Base-by-base conservation (phyloP, 2,888 invertebrate species). In the Ormyrus rosae region DNA sequence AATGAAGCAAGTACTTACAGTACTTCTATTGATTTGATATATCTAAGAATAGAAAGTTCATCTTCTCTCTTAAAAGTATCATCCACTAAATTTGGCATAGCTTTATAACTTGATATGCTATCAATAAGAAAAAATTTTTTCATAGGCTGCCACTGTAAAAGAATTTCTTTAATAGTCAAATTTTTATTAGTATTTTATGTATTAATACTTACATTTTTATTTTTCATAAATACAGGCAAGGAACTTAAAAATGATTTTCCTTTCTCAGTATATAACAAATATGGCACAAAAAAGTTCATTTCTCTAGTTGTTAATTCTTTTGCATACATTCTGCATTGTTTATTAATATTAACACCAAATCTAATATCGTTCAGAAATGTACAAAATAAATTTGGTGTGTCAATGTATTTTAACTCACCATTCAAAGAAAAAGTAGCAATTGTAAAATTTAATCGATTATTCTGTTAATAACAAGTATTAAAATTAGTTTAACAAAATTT, bases 51-150 rank as follows among this genome's bases (percentile, higher is more conserved):
- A 34, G 84, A 83, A 10, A 90, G 84, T 55, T 88, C 82, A n/a
- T 82, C 67, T 9, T 84, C 82, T 79, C 83, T 87, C 63, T 83
- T 82, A 74, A 86, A 86, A 78, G 80, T 86, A 51, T 71, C 81
- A 77, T 85, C 84, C 60, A 84, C 74, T 50, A 85, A 82, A 64
- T 84, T 85, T 58, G 86, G 82, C 60, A 86, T 74, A 13, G 86
- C 84, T 78, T 83, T 85, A 53, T 85, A 87, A 48, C 92, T 92
- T 83, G 92, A 92, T 13, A 92, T 85, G 73, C 92, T 93, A 86
- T 95, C 95, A 68, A 95, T 91, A 7, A 95, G 85, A 89, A 95
- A 95, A 88, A 96, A 95, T 80, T 96, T 92, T 83, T 94, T 92
- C 0, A 94, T 93, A 53, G 96, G 88, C 85, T 93, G 92, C 95